Base-by-base conservation (phyloP, 1,140 invertebrate genomes). In the Zophobas morio region DNA sequence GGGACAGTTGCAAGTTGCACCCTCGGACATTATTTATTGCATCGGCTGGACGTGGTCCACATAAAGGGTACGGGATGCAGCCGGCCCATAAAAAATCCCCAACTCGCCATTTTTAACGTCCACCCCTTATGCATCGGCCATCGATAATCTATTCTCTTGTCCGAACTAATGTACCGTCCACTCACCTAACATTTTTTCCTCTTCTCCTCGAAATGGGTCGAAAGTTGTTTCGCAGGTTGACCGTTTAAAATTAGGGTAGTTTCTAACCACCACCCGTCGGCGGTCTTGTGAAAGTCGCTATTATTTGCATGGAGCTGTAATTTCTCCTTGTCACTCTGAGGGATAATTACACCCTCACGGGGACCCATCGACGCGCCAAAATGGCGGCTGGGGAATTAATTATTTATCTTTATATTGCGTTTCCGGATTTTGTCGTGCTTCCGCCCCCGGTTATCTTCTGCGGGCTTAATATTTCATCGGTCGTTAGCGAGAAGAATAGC, bases 81-180 rank as follows among this genome's bases (percentile, higher is more conserved):
- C 76, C 76, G 76, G 76, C 76, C 37, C 76, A 74, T 78, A 78
- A 78, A 78, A 78, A 78, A 78, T 74, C 76, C 76, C 70, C 54
- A 77, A 77, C 76, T 78, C 57, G 76, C 76, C 57, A 70, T 78
- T 78, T 78, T 70, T 57, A 78, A 73, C 73, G 39, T 74, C 2
- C 71, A 78, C 76, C 71, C 71, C 70, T 74, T 40, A 71, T 46
- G 40, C 71, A 74, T 73, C 71, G 49, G 71, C 71, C 71, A 73
- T 78, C 49, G 70, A 73, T 77, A 77, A 77, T 77, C 76, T 73
- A 77, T 72, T 57, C 57, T 36, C 32, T 71, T 77, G 51, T 66
- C 46, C 57, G 57, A 51, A 53, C 70, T 77, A 66, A 57, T 51
- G 66, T 71, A 71, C 46, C 56, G 75, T 57, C 56, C 51, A 56